Conservation (phyloP, 2,797 vertebrate genomes). For the Tachyglossus aculeatus region DNA sequence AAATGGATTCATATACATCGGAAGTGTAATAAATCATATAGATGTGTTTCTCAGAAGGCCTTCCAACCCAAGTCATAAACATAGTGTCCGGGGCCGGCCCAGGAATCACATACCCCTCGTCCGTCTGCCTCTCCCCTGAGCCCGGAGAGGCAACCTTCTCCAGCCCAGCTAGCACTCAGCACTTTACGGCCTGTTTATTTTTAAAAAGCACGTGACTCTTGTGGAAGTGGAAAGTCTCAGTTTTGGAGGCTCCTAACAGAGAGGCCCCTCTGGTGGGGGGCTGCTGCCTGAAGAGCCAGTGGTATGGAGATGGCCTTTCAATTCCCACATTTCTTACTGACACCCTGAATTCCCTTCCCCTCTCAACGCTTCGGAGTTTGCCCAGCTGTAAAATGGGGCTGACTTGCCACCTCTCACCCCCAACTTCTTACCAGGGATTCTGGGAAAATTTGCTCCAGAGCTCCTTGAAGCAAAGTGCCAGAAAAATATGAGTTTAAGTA, state of each 20-base stretch:
- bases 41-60: slow-evolving; percentile 49
- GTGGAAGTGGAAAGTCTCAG: slow-evolving; percentile 24
- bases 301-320: background rate
- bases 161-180: slow-evolving; percentile 41
- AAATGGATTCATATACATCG: slow-evolving; percentile 2
- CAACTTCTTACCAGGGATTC: no score
- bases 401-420: no score
- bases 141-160: background rate
- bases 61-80: slow-evolving; percentile 44
- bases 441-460: no score
- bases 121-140: background rate
- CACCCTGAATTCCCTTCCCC: no score
- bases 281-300: background rate
- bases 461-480: no score
- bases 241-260: background rate
- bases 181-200: slow-evolving; percentile 30
- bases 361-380: no score
- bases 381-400: no score
- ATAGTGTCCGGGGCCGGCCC: slow-evolving; percentile 21
- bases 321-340: no score
- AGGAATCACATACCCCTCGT: slow-evolving; percentile 23
- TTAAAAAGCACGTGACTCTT: slow-evolving; percentile 32
- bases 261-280: background rate
- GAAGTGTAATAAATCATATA: slow-evolving; percentile 37
- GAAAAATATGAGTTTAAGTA: no score